Conservation (phyloP, 1,140 invertebrate genomes). For the Portunus trituberculatus region DNA sequence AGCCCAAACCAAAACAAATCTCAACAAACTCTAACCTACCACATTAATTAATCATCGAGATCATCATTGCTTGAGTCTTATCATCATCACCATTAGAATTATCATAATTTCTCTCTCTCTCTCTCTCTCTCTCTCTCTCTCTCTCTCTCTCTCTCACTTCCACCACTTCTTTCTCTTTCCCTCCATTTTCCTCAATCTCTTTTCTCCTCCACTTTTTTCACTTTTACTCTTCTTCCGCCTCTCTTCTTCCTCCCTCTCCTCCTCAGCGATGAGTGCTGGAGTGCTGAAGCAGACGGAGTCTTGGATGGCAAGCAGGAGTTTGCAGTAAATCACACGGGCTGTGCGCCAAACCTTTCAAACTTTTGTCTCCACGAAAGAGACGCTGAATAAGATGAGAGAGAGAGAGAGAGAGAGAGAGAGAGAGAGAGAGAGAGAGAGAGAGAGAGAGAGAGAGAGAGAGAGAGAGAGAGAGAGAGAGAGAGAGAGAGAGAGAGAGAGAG, state of each 20-base stretch:
- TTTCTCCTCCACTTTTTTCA: too few relatives aligned
- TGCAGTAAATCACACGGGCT: neutral
- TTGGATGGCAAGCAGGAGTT: neutral
- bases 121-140: too few relatives aligned
- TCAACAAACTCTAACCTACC: too few relatives aligned
- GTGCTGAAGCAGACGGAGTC: neutral
- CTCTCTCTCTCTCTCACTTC: too few relatives aligned
- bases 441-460: slow-evolving; percentile 37
- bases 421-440: slow-evolving; percentile 48
- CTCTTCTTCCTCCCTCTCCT: too few relatives aligned
- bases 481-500: neutral
- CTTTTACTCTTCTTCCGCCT: neutral
- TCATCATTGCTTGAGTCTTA: too few relatives aligned
- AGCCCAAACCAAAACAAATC: too few relatives aligned
- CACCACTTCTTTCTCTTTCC: too few relatives aligned
- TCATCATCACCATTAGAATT: too few relatives aligned
- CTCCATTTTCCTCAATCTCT: too few relatives aligned
- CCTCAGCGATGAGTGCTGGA: neutral
- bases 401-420: neutral
- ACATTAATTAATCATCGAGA: too few relatives aligned
- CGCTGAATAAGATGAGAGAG: neutral
- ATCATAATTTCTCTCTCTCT: too few relatives aligned
- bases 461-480: neutral
- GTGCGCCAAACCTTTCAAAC: slow-evolving; percentile 8
- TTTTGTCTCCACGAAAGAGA: neutral